Evolutionary conservation across 2,888 invertebrate genomes (phyloP).

Genomic region (Myopa testacea): DNA sequence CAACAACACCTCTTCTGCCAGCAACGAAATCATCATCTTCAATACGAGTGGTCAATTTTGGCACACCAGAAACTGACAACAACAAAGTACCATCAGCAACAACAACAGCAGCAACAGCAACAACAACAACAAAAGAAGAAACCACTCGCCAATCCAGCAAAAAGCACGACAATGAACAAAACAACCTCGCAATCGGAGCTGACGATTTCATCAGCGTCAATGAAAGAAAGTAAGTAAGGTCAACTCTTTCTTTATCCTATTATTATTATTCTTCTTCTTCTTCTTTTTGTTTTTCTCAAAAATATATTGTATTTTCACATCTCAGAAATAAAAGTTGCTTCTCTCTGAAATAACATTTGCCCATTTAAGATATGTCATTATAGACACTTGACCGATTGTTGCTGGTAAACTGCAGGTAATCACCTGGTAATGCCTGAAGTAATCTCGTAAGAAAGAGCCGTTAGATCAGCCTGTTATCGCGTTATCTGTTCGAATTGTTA

Average conservation of each 20-base stretch:
- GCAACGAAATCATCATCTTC: constrained; percentile 6
- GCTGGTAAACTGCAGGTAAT: no score
- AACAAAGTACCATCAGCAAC: not conserved
- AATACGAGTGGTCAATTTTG: not conserved
- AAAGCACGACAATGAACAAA: not conserved
- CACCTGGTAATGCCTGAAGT: no score
- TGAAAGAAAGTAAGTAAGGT: not conserved
- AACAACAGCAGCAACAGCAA: not conserved
- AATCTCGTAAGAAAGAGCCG: not conserved
- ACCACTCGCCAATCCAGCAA: not conserved
- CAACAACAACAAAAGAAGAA: constrained; percentile 3
- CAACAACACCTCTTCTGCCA: constrained; percentile 3
- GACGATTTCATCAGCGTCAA: not conserved
- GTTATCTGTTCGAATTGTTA: no score
- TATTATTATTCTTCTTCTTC: not conserved
- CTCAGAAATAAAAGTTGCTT: no score
- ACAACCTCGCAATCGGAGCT: not conserved
- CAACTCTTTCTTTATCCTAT: no score
- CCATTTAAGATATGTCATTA: no score
- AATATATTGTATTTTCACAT: no score
- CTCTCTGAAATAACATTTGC: no score
- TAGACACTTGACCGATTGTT: no score
- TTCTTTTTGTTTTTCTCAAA: not conserved
- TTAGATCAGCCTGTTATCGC: no score
- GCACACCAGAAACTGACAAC: not conserved